Evolutionary conservation across 1,140 invertebrate genomes (phyloP).

Genomic region (Sinella curviseta): DNA sequence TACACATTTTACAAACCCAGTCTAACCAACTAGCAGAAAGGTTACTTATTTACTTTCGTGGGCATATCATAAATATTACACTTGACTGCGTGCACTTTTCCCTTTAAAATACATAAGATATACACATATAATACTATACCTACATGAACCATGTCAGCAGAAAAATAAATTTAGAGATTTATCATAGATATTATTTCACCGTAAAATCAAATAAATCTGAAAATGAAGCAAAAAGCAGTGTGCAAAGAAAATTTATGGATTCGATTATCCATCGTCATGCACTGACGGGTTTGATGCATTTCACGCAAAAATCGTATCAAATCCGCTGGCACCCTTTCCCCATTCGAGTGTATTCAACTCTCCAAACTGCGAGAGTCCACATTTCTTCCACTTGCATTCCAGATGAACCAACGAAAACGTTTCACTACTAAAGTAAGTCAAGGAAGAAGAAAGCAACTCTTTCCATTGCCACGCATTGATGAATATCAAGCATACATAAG

Average conservation of each 20-base stretch:
- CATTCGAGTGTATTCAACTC: background rate
- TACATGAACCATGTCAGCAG: background rate
- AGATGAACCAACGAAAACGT: no score
- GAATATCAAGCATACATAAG: background rate
- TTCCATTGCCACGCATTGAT: background rate
- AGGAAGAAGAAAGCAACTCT: background rate
- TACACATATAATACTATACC: background rate
- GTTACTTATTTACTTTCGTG: no score
- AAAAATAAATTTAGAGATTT: background rate
- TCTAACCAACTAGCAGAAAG: no score
- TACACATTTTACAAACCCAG: no score
- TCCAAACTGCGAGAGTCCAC: background rate
- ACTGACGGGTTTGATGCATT: slow-evolving; percentile 37
- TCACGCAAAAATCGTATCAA: slow-evolving; percentile 45
- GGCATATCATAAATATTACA: no score
- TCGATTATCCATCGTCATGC: slow-evolving; percentile 37
- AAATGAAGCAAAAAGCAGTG: background rate
- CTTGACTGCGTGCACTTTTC: background rate
- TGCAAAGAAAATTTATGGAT: slow-evolving; percentile 49
- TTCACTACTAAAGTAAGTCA: no score
- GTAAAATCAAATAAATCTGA: background rate
- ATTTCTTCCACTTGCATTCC: no score
- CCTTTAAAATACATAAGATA: background rate
- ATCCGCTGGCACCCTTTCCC: background rate
- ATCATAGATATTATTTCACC: background rate